Evolutionary conservation across 1,140 invertebrate species (phyloP), one percentile per base, ranked within the genome.

Genomic region (Sycophaga agraensis): DNA sequence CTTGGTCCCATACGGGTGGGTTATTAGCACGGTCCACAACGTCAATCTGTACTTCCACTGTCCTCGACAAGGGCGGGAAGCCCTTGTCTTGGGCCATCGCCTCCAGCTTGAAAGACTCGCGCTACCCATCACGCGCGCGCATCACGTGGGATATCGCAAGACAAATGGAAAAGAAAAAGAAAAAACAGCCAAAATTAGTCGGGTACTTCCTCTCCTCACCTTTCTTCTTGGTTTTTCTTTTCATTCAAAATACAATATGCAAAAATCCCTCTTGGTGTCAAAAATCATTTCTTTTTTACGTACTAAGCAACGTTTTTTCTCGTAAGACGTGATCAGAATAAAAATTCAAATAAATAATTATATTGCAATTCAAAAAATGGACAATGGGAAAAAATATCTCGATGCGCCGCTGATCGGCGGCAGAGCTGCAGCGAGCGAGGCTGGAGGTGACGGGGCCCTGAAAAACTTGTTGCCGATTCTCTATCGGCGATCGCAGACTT

Each of bases 21-120:
- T 96, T 96, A 88, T 96, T 96, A 70, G 91, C 91, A 82, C 94
- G 90, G 85, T 97, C 93, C 85, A 96, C 94, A 84, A 96, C 93
- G 86, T 96, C 94, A 85, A 97, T 95, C 83, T 94, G 91, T 83
- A 97, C 93, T 84, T 96, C 94, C 83, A 97, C 94, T 79, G 92
- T 92, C 84, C 93, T 87, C 78, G 91, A 93, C 81, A 95, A 87
- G 82, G 92, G 89, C 80, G 93, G 92, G 82, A 89, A 92, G 78
- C 94, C 94, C 87, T 94, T 94, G 86, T 96, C 94, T 89, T 93
- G 88, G 83, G 94, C 94, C 86, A 92, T 94, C 79, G 94, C 94
- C 86, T 94, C 92, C 89, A 97, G 87, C 85, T 93, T 94, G 89
- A 96, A 97, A 75, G 92, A 93, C 87, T 96, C 93, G 84, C 92